Conservation (phyloP, 2,888 invertebrate genomes). For the Cerastoderma edule region DNA sequence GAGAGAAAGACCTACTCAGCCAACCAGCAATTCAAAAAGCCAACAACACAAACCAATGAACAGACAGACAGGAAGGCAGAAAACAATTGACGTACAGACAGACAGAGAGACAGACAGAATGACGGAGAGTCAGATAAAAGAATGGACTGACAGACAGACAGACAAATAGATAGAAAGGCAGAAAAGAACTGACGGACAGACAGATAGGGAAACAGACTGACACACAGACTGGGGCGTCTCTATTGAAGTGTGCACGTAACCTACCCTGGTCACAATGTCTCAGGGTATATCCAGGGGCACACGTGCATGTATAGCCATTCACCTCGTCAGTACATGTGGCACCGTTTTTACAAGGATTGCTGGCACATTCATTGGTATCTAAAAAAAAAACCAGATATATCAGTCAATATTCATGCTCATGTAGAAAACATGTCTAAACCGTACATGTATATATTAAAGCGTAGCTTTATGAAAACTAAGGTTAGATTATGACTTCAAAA, state of each 20-base stretch:
- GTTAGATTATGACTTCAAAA: too few species aligned
- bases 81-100: too few species aligned
- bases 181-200: neutral
- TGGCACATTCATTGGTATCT: slow-evolving; percentile 15
- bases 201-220: neutral
- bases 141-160: too few species aligned
- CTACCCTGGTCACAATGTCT: slow-evolving; percentile 13
- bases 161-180: too few species aligned
- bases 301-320: slow-evolving; percentile 12
- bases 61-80: too few species aligned
- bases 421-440: neutral
- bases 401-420: neutral
- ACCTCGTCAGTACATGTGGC: slow-evolving; percentile 2
- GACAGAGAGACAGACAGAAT: too few species aligned
- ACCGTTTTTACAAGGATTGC: slow-evolving; percentile 7
- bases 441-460: too few species aligned
- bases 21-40: too few species aligned
- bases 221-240: neutral
- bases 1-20: too few species aligned
- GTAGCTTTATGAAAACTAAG: too few species aligned
- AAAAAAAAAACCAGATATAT: neutral
- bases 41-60: too few species aligned
- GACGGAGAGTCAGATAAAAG: too few species aligned
- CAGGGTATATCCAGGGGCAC: neutral
- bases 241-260: neutral